Evolutionary conservation across 2,888 invertebrate species (phyloP).

Genomic region (Andrena fulva): DNA sequence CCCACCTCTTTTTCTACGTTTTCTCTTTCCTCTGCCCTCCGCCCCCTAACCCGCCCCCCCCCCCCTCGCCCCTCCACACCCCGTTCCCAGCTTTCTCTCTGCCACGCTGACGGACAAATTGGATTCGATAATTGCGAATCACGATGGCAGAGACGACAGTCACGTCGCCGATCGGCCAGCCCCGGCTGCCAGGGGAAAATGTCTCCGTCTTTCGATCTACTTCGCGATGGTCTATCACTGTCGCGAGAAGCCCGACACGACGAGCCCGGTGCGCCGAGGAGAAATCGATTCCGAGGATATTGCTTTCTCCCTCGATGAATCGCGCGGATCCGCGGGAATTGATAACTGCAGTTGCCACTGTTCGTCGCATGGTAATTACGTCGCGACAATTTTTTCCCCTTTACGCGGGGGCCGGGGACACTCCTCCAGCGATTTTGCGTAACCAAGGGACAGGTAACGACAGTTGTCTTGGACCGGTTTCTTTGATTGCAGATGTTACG

Average conservation of each 20-base stretch:
- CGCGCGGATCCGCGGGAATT: conserved; percentile 42
- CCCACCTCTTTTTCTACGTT: conserved; percentile 30
- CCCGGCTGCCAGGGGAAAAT: conserved; percentile 46
- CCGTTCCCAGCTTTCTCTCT: neutral
- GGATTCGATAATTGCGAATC: conserved; percentile 75
- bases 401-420: neutral
- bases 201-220: conserved; percentile 55
- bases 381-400: conserved; percentile 10
- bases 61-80: neutral
- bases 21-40: conserved; percentile 10
- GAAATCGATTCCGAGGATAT: conserved; percentile 69
- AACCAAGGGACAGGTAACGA: conserved; percentile 1
- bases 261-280: conserved; percentile 41
- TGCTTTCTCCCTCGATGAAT: conserved; percentile 54
- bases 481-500: conserved; percentile 4
- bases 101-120: conserved; percentile 70
- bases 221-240: conserved; percentile 67
- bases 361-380: conserved; percentile 49
- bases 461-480: conserved; percentile 19
- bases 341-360: conserved; percentile 38
- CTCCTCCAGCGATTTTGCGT: conserved; percentile 2
- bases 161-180: conserved; percentile 67
- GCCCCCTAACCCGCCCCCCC: no score
- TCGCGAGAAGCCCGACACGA: conserved; percentile 42
- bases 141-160: conserved; percentile 66